Evolutionary conservation across 1,140 invertebrate genomes (phyloP), one percentile per base, ranked within the genome.

Genomic region (Bradynema listronoti): DNA sequence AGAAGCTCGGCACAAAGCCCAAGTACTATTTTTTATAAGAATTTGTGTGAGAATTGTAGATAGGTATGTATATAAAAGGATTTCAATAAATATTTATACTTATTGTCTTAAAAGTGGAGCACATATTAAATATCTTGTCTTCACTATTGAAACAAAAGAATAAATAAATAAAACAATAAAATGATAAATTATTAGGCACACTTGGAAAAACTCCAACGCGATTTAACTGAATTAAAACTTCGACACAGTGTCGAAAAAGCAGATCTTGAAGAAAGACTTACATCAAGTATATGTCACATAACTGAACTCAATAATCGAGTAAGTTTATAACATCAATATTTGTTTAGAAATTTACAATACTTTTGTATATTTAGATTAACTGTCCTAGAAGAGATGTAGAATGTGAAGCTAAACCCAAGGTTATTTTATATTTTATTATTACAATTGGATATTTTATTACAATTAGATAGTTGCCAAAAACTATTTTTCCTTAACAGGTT

Each of bases 201-300:
- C 30, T 50, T 69, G 14, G 49, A 69, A 27, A 68, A 68, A 30
- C 63, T 70, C 22, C 30, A 58, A 41, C 25, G 39, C 9, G 66
- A 68, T 43, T 66, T 55, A 36, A 61, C 71, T 6, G 52, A 72
- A 32, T 29, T 65, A 22, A 74, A 63, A 25, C 54, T 66, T 19
- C 25, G 58, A 29, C 19, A 25, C 16, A 47, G 63, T 24, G 29
- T 74, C 29, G 61, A 77, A 42, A 42, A 52, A 16, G 56, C 66
- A 1, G 72, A 75, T 11, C 54, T 75, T 9, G 72, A 75, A 49
- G 36, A 51, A 27, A 55, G 68, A 11, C 50, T 75, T 9, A 54
- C 65, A 9, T 64, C 59, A n/a, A 63, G 52, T 16, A 77, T 77
- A 34, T 63, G 71, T 30, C 75, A 77, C 47, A 64, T 73, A 19